These are phyloP conservation scores for Theristicus caerulescens DNA, from an alignment of 2,113 vertebrate genomes.

Conservation along the genomic window DNA sequence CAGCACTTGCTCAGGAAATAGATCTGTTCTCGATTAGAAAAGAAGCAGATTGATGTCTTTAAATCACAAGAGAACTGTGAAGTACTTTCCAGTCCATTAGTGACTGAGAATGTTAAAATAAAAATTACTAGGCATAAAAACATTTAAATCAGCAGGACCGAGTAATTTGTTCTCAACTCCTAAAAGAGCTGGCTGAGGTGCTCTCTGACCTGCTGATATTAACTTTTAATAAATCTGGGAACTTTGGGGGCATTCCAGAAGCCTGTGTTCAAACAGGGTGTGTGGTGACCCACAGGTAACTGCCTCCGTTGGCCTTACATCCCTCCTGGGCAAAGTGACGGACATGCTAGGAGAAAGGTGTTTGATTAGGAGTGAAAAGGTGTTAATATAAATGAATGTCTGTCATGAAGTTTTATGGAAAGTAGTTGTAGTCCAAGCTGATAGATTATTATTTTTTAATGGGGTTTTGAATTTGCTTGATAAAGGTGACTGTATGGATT, in stretches of 20 bases:
- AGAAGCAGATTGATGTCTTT: slow-evolving; percentile 25
- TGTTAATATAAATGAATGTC: neutral
- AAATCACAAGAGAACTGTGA: slow-evolving; percentile 15
- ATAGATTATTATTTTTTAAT: neutral
- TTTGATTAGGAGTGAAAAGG: neutral
- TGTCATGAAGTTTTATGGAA: slow-evolving; percentile 37
- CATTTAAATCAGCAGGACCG: slow-evolving; percentile 25
- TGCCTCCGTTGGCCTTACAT: neutral
- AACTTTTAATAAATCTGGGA: slow-evolving; percentile 47
- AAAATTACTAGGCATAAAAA: slow-evolving; percentile 54
- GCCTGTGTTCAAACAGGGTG: neutral
- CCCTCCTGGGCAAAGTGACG: neutral
- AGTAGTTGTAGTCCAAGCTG: neutral
- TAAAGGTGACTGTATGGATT: neutral
- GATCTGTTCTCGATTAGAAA: slow-evolving; percentile 23
- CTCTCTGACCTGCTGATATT: slow-evolving; percentile 43
- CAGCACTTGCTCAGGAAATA: neutral
- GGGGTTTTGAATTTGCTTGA: neutral
- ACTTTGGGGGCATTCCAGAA: slow-evolving; percentile 24
- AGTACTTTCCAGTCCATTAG: slow-evolving; percentile 55
- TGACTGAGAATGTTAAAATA: slow-evolving; percentile 33
- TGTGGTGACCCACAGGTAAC: neutral
- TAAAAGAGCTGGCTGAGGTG: slow-evolving; percentile 34
- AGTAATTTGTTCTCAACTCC: slow-evolving; percentile 24
- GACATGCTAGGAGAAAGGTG: neutral